Conservation (phyloP, 2,888 invertebrate species). For the Carterocephalus palaemon region DNA sequence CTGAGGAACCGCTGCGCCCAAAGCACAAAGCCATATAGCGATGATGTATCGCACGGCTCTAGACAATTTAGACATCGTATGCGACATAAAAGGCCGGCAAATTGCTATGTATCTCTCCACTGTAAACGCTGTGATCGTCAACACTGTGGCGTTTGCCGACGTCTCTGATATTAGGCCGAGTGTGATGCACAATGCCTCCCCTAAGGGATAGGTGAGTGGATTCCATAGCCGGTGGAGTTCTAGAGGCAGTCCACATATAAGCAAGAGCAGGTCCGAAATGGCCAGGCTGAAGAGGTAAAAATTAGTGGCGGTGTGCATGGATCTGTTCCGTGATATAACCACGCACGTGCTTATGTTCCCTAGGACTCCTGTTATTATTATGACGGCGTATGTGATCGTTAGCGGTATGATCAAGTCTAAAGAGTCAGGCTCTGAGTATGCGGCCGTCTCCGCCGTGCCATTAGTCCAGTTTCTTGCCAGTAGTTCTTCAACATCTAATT, state of each 20-base stretch:
- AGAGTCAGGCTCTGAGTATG: constrained; percentile 68
- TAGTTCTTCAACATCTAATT: constrained; percentile 44
- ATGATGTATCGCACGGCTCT: constrained; percentile 87
- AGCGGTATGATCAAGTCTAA: constrained; percentile 82
- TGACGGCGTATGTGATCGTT: constrained; percentile 82
- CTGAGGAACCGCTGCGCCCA: constrained; percentile 86
- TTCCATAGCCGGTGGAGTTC: constrained; percentile 88
- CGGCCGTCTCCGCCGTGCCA: constrained; percentile 39
- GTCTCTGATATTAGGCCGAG: constrained; percentile 90
- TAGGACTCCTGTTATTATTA: constrained; percentile 86
- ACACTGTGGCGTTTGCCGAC: constrained; percentile 90
- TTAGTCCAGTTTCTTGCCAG: constrained; percentile 52
- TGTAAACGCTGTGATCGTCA: constrained; percentile 93
- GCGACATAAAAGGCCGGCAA: constrained; percentile 90
- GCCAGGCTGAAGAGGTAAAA: constrained; percentile 90
- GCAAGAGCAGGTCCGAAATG: constrained; percentile 85
- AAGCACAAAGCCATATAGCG: constrained; percentile 87
- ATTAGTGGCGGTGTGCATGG: constrained; percentile 92
- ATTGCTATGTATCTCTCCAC: constrained; percentile 93
- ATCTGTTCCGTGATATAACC: constrained; percentile 85
- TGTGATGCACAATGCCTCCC: constrained; percentile 86
- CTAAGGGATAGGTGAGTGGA: constrained; percentile 85
- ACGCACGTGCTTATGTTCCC: constrained; percentile 89
- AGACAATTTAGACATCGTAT: constrained; percentile 90
- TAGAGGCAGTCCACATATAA: constrained; percentile 87